Percentiles rank a stretch among this genome's conserved stretches.
phyloP scores from a whole-genome alignment of 2,113 vertebrate genomes.

The Pedionomus torquatus region DNA sequence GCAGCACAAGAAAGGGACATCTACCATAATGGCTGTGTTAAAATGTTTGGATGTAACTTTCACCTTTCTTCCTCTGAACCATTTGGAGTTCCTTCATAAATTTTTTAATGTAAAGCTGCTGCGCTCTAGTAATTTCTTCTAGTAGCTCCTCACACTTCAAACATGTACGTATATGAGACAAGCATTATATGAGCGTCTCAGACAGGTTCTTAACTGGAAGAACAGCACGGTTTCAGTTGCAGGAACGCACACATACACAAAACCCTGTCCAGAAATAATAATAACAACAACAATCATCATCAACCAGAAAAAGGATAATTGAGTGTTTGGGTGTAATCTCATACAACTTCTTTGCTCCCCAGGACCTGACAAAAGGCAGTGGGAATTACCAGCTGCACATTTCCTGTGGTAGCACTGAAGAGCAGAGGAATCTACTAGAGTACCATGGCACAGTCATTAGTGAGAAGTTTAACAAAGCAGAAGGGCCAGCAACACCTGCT shows the following conservation, averaged over 20 bases:
- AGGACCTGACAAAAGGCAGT: not conserved
- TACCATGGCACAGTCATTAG: not conserved
- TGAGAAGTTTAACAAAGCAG: not conserved
- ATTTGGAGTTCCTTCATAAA: not conserved
- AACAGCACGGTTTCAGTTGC: not conserved
- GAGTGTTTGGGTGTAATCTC: not conserved
- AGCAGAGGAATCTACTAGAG: not conserved
- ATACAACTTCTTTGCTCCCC: not conserved
- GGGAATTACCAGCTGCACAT: not conserved
- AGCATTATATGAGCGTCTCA: not conserved
- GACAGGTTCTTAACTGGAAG: not conserved
- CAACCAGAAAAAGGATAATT: not conserved
- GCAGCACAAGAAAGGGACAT: not conserved
- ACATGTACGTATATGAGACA: not conserved
- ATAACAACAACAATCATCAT: not conserved
- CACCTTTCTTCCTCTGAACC: not conserved
- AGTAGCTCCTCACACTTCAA: not conserved
- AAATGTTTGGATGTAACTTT: accelerated
- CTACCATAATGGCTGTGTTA: not conserved
- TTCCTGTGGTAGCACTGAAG: accelerated
- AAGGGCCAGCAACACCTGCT: not conserved
- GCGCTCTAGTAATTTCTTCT: not conserved
- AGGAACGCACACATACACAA: not conserved
- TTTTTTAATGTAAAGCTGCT: not conserved
- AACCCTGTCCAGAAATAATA: not conserved